Evolutionary conservation across 2,113 vertebrate species (phyloP), one percentile per base, ranked within the genome.

Genomic region (Labeo catla): DNA sequence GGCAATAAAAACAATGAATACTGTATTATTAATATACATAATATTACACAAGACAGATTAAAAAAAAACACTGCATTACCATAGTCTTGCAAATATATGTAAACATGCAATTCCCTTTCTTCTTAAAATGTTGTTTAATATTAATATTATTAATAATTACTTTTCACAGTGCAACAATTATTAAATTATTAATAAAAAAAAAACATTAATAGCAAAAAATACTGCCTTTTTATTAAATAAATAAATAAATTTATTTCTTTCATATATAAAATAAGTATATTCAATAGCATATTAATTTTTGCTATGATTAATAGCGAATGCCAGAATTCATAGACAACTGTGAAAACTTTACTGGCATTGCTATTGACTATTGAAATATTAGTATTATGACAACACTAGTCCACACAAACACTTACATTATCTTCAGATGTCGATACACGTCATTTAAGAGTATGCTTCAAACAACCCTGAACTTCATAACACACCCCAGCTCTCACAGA

Each of bases 401-500:
- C 12, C 39, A 52, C 43, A 65, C 43, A 85, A 72, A 83, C 2
- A 63, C 57, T 47, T 54, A 23, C 63, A 68, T 54, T 10, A 45
- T 84, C 23, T 36, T 50, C 65, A 85, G 45, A 66, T 52, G 79
- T 36, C 59, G 39, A 43, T 28, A 84, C 13, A 13, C 36, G 36
- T 59, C 73, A 66, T 47, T 21, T 8, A 6, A 47, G 16, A 9
- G 4, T 5, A 6, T 21, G 34, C 45, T 15, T 36, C 68, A 54
- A 34, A 84, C 45, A 87, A 36, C 57, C 23, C 8, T 68, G 23
- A 49, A 19, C 47, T 21, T 43, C 61, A 23, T 39, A 59, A 85
- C 72, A 59, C 63, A 81, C 8, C 23, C 63, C 13, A 68, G 16
- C 45, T 81, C 36, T 78, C 7, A 7, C 45, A 39, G 43, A 43